Conservation (phyloP, 2,888 invertebrate species). For the Seira musarum region DNA sequence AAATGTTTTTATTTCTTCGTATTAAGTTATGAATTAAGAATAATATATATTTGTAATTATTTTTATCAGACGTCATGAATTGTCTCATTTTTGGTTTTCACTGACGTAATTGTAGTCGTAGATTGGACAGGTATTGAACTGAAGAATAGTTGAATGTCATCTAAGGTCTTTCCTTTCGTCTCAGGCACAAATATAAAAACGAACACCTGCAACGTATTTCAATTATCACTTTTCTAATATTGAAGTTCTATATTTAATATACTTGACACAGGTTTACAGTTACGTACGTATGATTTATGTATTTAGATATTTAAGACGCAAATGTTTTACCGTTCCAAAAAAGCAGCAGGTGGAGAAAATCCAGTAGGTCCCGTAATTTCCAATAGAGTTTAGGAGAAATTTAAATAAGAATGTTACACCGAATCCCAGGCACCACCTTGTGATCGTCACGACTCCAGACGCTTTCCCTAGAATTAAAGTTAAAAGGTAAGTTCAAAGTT, state of each 20-base stretch:
- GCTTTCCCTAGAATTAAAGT: conserved; percentile 56
- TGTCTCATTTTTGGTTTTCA: too few species aligned
- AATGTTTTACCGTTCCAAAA: conserved; percentile 46
- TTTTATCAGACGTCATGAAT: too few species aligned
- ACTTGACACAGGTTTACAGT: too few species aligned
- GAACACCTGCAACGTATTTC: conserved; percentile 19
- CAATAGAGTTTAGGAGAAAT: conserved; percentile 53
- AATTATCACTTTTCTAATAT: too few species aligned
- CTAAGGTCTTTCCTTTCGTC: conserved; percentile 55
- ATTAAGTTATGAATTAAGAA: too few species aligned
- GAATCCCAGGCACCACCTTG: conserved; percentile 67
- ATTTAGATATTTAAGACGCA: conserved; percentile 41
- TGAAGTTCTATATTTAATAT: too few species aligned
- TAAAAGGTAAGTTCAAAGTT: too few species aligned
- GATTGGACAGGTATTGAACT: background rate
- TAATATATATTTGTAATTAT: too few species aligned
- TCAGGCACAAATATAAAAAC: conserved; percentile 46
- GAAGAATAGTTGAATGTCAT: conserved; percentile 52
- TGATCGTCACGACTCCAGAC: conserved; percentile 63
- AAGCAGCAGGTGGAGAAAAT: conserved; percentile 63
- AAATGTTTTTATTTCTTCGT: too few species aligned
- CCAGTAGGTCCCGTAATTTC: conserved; percentile 62
- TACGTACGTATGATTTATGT: conserved; percentile 43
- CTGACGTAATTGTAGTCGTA: too few species aligned
- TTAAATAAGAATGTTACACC: conserved; percentile 63